These are phyloP conservation scores for Anguilla pacifica DNA, from an alignment of 2,797 vertebrate genomes.

Conservation along the genomic window DNA sequence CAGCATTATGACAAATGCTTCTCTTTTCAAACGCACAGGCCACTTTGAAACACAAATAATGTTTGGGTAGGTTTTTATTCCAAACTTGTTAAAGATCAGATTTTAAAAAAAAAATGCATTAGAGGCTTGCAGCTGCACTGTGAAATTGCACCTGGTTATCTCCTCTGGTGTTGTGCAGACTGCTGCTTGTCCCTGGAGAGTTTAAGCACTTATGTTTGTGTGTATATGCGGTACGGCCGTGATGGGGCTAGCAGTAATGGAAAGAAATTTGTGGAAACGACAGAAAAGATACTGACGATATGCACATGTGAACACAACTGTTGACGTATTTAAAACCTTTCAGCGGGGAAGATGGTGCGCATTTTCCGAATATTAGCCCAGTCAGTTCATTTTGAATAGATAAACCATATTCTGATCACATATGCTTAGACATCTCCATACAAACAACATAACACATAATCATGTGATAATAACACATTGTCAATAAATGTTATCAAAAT, in stretches of 20 bases:
- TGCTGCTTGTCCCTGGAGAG: not conserved
- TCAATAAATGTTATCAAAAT: not conserved
- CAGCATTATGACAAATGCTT: conserved; percentile 53
- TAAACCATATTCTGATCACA: not conserved
- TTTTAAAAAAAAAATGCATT: conserved; percentile 44
- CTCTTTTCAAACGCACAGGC: conserved; percentile 43
- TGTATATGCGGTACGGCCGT: not conserved
- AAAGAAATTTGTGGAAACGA: not conserved
- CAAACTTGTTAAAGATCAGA: conserved; percentile 56
- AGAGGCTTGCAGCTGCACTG: conserved; percentile 26
- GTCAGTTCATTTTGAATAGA: not conserved
- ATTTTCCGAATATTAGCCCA: not conserved
- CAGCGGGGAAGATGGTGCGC: not conserved
- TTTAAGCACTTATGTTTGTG: not conserved
- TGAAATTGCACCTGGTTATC: not conserved
- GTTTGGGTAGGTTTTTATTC: conserved; percentile 42
- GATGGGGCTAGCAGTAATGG: not conserved
- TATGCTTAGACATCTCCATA: not conserved
- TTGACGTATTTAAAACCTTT: not conserved
- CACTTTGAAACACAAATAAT: conserved; percentile 56
- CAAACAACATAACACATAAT: not conserved
- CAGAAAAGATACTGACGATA: not conserved
- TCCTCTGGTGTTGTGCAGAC: not conserved
- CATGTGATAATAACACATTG: not conserved
- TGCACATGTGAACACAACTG: not conserved